These are phyloP conservation scores for Cataglyphis hispanica DNA, from an alignment of 1,140 invertebrate species.

Conservation along the genomic window DNA sequence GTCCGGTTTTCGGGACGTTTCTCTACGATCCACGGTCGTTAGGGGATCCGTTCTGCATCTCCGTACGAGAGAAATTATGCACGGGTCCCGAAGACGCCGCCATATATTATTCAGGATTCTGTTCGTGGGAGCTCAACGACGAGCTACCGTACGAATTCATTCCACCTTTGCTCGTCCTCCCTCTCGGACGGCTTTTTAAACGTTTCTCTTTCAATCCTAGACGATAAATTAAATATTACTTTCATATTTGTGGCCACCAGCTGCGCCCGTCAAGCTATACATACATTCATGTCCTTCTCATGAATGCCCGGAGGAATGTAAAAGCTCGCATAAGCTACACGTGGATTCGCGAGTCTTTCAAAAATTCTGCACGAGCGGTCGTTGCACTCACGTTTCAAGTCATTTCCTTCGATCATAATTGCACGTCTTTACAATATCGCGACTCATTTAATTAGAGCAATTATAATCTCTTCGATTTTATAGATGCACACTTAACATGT, in stretches of 20 bases:
- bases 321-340: constrained; percentile 30
- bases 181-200: constrained; percentile 42
- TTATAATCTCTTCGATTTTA: neutral
- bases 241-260: constrained; percentile 48
- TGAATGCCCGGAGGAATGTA: constrained; percentile 36
- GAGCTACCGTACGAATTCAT: constrained; percentile 54
- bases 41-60: constrained; percentile 33
- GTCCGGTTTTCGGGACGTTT: constrained; percentile 28
- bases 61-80: constrained; percentile 56
- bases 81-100: constrained; percentile 40
- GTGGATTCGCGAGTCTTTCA: constrained; percentile 45
- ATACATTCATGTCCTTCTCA: constrained; percentile 32
- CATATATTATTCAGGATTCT: constrained; percentile 59
- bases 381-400: constrained; percentile 8
- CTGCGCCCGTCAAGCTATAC: constrained; percentile 23
- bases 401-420: constrained; percentile 7
- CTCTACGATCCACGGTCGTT: constrained; percentile 47
- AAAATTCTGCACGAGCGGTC: constrained; percentile 29
- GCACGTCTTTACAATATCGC: neutral
- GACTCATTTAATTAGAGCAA: neutral
- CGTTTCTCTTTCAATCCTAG: constrained; percentile 55
- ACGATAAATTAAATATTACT: constrained; percentile 66
- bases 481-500: neutral
- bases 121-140: constrained; percentile 49
- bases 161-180: constrained; percentile 40